phyloP scores from a whole-genome alignment of 2,797 vertebrate genomes.

The Hypotaenidia okinawae region DNA sequence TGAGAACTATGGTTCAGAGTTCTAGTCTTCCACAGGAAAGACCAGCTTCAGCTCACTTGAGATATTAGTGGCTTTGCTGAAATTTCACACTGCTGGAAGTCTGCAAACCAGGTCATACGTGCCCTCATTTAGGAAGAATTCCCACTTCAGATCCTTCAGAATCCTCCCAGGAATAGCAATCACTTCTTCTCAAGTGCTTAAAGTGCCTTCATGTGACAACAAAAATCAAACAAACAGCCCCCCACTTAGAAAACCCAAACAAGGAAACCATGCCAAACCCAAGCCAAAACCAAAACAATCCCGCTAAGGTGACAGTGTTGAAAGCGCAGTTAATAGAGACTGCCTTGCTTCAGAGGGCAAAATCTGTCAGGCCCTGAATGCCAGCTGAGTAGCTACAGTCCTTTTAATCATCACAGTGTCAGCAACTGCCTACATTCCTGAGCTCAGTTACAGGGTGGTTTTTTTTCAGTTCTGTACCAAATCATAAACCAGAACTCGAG shows the following conservation, averaged over 20 bases:
- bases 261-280: neutral
- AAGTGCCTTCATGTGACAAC: slow-evolving; percentile 57
- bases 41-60: neutral
- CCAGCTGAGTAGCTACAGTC: neutral
- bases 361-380: neutral
- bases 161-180: neutral
- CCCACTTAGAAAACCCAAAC: neutral
- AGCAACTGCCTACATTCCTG: slow-evolving; percentile 20
- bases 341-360: neutral
- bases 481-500: neutral
- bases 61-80: neutral
- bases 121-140: neutral
- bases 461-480: neutral
- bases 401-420: neutral
- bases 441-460: neutral
- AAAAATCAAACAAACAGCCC: neutral
- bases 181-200: slow-evolving; percentile 33
- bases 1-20: neutral
- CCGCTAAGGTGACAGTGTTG: neutral
- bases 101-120: neutral
- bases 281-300: neutral
- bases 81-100: neutral
- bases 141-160: neutral
- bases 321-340: neutral
- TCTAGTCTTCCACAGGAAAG: neutral